phyloP scores from a whole-genome alignment of 2,797 vertebrate species.

The Telmatherina bonti region DNA sequence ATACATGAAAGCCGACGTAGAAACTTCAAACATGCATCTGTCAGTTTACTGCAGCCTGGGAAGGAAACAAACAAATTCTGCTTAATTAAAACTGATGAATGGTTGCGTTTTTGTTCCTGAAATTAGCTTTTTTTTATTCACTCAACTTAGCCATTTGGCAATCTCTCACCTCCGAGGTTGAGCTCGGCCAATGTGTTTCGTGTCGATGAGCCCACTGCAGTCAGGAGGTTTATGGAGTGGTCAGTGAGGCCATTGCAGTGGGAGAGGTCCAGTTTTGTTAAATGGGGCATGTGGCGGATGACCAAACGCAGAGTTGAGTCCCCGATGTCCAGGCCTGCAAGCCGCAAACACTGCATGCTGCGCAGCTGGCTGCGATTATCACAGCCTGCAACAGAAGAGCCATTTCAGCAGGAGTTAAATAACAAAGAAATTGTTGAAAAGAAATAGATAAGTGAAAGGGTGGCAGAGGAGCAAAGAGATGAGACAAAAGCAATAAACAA shows the following conservation, averaged over 20 bases:
- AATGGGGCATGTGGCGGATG: conserved; percentile 96
- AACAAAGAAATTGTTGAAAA: background rate
- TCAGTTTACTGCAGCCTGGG: conserved; percentile 95
- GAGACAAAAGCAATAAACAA: background rate
- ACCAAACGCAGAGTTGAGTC: conserved; percentile 95
- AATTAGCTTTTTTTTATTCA: fast-evolving
- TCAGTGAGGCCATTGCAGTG: conserved; percentile 95
- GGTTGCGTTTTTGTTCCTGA: background rate
- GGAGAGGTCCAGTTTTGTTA: conserved; percentile 95
- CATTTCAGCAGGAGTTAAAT: background rate
- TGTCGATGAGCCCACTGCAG: conserved; percentile 96
- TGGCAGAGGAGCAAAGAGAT: background rate
- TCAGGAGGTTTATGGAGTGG: conserved; percentile 95
- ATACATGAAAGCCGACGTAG: conserved; percentile 93
- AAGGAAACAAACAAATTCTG: conserved; percentile 17
- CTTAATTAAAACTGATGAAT: background rate
- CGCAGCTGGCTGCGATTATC: conserved; percentile 97
- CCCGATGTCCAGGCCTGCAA: conserved; percentile 94
- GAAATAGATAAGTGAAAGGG: background rate
- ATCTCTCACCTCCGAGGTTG: conserved; percentile 90
- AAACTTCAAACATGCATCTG: conserved; percentile 92
- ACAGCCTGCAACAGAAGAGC: conserved; percentile 83
- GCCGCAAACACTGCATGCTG: conserved; percentile 93
- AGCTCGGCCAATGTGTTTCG: conserved; percentile 95
- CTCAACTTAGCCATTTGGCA: too few relatives aligned